These are phyloP conservation scores for Gasterosteus nipponicus DNA, from an alignment of 2,113 vertebrate species.

Conservation along the genomic window DNA sequence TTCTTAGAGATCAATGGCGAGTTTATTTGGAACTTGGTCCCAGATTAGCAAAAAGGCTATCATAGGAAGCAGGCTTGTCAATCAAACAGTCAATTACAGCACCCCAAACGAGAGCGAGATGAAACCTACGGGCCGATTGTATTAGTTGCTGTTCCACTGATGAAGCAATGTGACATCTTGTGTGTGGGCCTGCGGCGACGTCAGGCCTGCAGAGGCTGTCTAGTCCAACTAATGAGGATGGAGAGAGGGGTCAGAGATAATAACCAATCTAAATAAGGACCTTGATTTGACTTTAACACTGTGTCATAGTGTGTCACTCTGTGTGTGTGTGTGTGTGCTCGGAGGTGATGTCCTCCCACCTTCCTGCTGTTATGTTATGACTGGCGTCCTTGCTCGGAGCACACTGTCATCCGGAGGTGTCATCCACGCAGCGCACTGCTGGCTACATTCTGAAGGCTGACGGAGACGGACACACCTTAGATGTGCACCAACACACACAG, in stretches of 20 bases:
- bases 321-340: conserved; percentile 46
- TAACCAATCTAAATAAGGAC: conserved; percentile 77
- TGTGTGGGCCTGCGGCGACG: conserved; percentile 65
- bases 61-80: conserved; percentile 44
- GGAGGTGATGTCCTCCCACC: conserved; percentile 77
- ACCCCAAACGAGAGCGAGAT: conserved; percentile 38
- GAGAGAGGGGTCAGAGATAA: conserved; percentile 78
- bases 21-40: conserved; percentile 27
- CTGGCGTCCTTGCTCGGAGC: conserved; percentile 69
- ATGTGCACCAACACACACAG: conserved; percentile 19
- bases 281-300: conserved; percentile 78
- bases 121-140: conserved; percentile 51
- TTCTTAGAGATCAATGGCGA: conserved; percentile 20
- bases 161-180: conserved; percentile 73
- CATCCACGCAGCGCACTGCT: conserved; percentile 57
- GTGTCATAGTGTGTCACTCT: conserved; percentile 67
- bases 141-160: conserved; percentile 62
- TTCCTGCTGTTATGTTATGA: conserved; percentile 79
- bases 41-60: conserved; percentile 52
- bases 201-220: conserved; percentile 65
- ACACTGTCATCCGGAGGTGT: conserved; percentile 74
- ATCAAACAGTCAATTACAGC: conserved; percentile 63
- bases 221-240: conserved; percentile 75
- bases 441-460: conserved; percentile 45
- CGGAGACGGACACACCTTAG: conserved; percentile 47